These are phyloP conservation scores for Gymnocheta viridis DNA, from an alignment of 2,888 invertebrate genomes.

Conservation along the genomic window DNA sequence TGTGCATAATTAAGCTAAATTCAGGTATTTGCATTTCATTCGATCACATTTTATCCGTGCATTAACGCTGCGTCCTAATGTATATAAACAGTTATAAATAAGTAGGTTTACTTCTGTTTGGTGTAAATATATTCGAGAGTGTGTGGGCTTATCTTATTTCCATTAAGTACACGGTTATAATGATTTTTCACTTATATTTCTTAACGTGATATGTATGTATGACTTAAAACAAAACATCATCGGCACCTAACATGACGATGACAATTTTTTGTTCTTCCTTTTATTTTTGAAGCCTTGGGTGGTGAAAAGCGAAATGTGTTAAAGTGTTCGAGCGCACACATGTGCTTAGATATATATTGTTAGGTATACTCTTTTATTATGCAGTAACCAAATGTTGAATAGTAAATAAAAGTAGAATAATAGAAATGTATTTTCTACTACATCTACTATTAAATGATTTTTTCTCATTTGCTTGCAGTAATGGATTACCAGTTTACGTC, in stretches of 20 bases:
- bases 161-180: slow-evolving; percentile 25
- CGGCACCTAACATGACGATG: background rate
- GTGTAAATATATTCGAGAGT: background rate
- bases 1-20: background rate
- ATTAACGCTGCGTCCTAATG: background rate
- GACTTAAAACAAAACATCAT: background rate
- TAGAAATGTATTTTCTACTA: background rate
- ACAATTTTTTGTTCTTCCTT: slow-evolving; percentile 1
- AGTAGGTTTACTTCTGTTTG: background rate
- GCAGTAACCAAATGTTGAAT: slow-evolving; percentile 5
- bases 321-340: background rate
- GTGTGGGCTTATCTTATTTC: background rate
- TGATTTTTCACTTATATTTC: slow-evolving; percentile 29
- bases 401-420: background rate
- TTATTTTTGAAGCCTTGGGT: background rate
- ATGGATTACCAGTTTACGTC: background rate
- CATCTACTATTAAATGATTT: background rate
- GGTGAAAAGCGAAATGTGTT: background rate
- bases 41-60: background rate
- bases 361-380: background rate
- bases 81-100: background rate
- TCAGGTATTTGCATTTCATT: too few relatives aligned
- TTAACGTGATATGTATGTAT: background rate
- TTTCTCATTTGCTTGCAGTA: background rate
- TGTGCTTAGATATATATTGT: background rate